A percentile compares a stretch with the other conserved stretches of the same genome.
phyloP scores from a whole-genome alignment of 2,113 vertebrate genomes.

The Sylvicapra grimmia region DNA sequence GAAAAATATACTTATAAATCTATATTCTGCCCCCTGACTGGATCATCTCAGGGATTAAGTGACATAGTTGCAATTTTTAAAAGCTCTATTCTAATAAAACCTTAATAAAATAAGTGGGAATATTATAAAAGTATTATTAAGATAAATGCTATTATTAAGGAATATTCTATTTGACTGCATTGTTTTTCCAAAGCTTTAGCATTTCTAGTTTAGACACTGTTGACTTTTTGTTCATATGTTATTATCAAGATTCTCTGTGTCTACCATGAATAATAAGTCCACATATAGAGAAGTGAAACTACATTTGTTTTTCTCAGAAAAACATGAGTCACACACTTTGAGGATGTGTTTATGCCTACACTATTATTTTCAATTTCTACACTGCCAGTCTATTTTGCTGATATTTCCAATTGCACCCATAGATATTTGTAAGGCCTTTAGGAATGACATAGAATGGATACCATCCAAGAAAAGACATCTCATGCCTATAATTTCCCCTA shows the following conservation, averaged over 20 bases:
- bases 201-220: not conserved
- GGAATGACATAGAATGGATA: not conserved
- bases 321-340: not conserved
- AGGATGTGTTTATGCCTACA: not conserved
- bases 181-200: not conserved
- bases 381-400: not conserved
- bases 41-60: not conserved
- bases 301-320: not conserved
- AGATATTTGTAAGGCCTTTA: not conserved
- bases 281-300: not conserved
- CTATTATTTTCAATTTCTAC: constrained; percentile 11
- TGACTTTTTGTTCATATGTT: not conserved
- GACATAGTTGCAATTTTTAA: not conserved
- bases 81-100: not conserved
- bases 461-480: not conserved
- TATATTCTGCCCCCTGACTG: accelerated
- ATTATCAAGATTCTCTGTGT: not conserved
- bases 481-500: not conserved
- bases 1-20: not conserved
- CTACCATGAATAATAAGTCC: not conserved
- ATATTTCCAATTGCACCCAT: constrained; percentile 5
- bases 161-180: not conserved
- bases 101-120: not conserved
- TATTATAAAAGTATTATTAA: not conserved
- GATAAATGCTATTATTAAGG: not conserved